Evolutionary conservation across 2,888 invertebrate genomes (phyloP).

Genomic region (Drosophila phalerata): DNA sequence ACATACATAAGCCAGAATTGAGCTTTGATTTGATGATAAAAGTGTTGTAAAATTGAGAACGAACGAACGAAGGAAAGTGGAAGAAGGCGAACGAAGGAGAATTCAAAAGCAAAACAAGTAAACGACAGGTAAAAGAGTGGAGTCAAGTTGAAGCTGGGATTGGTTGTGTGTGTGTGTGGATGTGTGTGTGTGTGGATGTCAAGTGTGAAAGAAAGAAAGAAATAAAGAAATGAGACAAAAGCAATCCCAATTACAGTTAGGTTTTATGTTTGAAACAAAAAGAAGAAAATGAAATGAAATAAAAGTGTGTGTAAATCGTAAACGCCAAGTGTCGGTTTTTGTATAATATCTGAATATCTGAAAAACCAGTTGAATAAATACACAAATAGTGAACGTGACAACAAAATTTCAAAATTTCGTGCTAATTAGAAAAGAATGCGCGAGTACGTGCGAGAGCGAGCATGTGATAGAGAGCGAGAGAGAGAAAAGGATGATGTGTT

Average conservation of each 20-base stretch:
- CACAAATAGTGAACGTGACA: conserved; percentile 54
- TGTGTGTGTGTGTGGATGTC: conserved; percentile 45
- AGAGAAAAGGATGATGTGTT: conserved; percentile 19
- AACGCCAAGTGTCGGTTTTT: conserved; percentile 42
- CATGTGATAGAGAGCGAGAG: conserved; percentile 13
- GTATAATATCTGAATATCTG: conserved; percentile 16
- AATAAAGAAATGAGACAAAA: conserved; percentile 52
- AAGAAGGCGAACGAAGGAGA: conserved; percentile 55
- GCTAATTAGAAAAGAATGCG: conserved; percentile 75
- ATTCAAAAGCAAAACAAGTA: conserved; percentile 59
- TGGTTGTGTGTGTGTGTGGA: conserved; percentile 38
- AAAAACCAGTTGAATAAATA: conserved; percentile 44
- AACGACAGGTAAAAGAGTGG: conserved; percentile 65
- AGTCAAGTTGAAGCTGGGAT: conserved; percentile 43
- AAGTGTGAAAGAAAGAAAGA: conserved; percentile 62
- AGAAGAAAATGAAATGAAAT: conserved; percentile 1
- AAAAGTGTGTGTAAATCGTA: conserved; percentile 27
- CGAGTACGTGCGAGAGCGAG: conserved; percentile 26
- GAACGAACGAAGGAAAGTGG: conserved; percentile 62
- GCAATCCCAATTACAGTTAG: conserved; percentile 68
- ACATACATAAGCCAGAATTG: conserved; percentile 9
- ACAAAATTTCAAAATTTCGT: conserved; percentile 61
- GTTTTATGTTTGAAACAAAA: conserved; percentile 59
- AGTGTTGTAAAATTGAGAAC: conserved; percentile 70
- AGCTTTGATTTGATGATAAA: conserved; percentile 38